Evolutionary conservation across 1,140 invertebrate genomes (phyloP).

Genomic region (Aphidius ervi): DNA sequence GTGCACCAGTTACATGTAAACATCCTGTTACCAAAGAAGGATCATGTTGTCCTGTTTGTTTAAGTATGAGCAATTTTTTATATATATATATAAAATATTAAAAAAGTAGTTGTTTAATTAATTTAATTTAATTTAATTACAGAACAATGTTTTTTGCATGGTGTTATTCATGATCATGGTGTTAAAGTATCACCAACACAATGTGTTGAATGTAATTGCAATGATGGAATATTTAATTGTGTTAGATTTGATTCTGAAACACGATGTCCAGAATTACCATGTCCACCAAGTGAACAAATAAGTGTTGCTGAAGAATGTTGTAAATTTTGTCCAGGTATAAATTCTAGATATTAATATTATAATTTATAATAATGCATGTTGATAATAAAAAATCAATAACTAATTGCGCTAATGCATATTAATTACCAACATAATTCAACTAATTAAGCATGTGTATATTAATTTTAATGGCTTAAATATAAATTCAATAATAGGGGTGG

Average conservation of each 20-base stretch:
- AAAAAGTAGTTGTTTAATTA: slow-evolving; percentile 1
- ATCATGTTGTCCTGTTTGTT: slow-evolving; percentile 80
- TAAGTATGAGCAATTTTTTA: slow-evolving; percentile 63
- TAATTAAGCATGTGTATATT: slow-evolving; percentile 16
- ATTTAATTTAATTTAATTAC: slow-evolving; percentile 30
- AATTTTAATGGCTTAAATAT: slow-evolving; percentile 34
- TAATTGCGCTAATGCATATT: slow-evolving; percentile 2
- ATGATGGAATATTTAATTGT: slow-evolving; percentile 78
- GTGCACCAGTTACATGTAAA: slow-evolving; percentile 71
- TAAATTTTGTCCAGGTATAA: slow-evolving; percentile 81
- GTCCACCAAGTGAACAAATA: slow-evolving; percentile 72
- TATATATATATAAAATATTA: not conserved
- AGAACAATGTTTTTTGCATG: slow-evolving; percentile 77
- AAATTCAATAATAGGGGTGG: slow-evolving; percentile 64
- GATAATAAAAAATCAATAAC: not conserved
- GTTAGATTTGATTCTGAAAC: slow-evolving; percentile 64
- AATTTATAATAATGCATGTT: not conserved
- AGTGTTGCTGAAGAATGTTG: slow-evolving; percentile 82
- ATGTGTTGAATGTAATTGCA: slow-evolving; percentile 72
- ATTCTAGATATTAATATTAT: not conserved
- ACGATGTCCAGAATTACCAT: slow-evolving; percentile 73
- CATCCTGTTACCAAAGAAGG: slow-evolving; percentile 72
- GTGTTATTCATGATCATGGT: slow-evolving; percentile 78
- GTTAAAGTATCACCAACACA: slow-evolving; percentile 68
- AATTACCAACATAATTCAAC: not conserved